These are phyloP conservation scores for Pyrrhosoma nymphula DNA, from an alignment of 2,888 invertebrate species.

Conservation along the genomic window DNA sequence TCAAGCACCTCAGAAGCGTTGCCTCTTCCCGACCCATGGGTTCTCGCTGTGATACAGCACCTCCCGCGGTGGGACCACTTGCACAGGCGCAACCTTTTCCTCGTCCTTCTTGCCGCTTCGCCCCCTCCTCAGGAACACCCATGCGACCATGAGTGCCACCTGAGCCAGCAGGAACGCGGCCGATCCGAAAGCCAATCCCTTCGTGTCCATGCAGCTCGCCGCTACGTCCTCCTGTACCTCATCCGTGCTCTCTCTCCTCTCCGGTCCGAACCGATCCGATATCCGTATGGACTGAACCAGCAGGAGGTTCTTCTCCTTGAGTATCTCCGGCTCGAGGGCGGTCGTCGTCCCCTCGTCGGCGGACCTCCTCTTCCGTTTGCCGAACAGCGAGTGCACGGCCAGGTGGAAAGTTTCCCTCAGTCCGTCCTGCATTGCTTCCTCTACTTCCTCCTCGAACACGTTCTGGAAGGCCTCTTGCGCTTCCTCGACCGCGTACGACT, in stretches of 20 bases:
- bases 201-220: conserved; percentile 85
- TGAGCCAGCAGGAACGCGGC: conserved; percentile 92
- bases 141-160: conserved; percentile 91
- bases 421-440: conserved; percentile 56
- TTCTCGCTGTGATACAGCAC: conserved; percentile 48
- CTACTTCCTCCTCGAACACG: conserved; percentile 48
- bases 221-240: conserved; percentile 76
- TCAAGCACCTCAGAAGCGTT: conserved; percentile 31
- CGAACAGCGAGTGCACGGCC: conserved; percentile 45
- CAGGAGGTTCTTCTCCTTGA: conserved; percentile 85
- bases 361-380: conserved; percentile 37
- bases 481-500: conserved; percentile 23
- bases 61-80: conserved; percentile 74
- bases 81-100: conserved; percentile 79
- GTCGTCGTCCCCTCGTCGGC: conserved; percentile 19
- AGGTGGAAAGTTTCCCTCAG: conserved; percentile 43
- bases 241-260: conserved; percentile 78
- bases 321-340: conserved; percentile 69
- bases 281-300: conserved; percentile 95
- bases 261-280: conserved; percentile 89
- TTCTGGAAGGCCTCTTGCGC: conserved; percentile 49
- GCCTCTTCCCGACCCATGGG: conserved; percentile 43
- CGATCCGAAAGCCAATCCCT: conserved; percentile 91
- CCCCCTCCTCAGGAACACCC: conserved; percentile 93
- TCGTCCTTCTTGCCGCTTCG: conserved; percentile 73